A percentile compares a stretch with the other conserved stretches of the same genome.
phyloP scores from a whole-genome alignment of 1,140 invertebrate species.

The Drosophila albomicans region DNA sequence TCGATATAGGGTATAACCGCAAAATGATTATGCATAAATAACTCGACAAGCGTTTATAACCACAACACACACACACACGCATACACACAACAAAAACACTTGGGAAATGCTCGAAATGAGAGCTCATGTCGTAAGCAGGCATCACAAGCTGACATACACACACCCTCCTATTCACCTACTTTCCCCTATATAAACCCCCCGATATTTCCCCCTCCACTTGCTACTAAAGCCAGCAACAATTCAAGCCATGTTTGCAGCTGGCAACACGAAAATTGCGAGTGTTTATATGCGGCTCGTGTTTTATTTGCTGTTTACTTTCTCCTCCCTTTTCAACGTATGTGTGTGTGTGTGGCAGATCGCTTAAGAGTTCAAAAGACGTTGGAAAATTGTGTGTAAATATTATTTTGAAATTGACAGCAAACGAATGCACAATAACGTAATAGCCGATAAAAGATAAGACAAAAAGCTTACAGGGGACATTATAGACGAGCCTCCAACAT shows the following conservation, averaged over 20 bases:
- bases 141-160: constrained; percentile 21
- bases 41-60: constrained; percentile 35
- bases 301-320: constrained; percentile 36
- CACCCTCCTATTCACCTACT: not conserved
- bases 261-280: constrained; percentile 52
- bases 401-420: constrained; percentile 77
- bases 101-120: constrained; percentile 24
- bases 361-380: constrained; percentile 51
- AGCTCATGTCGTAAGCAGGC: constrained; percentile 42
- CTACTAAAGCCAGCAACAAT: constrained; percentile 3
- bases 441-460: constrained; percentile 56
- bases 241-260: constrained; percentile 49
- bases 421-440: constrained; percentile 76
- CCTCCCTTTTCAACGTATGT: not conserved
- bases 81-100: constrained; percentile 7
- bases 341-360: constrained; percentile 43
- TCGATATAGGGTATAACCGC: constrained; percentile 35
- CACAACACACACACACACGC: constrained; percentile 10
- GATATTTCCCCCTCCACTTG: not conserved
- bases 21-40: constrained; percentile 45
- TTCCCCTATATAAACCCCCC: too few species aligned
- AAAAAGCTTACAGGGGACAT: not conserved
- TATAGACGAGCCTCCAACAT: constrained; percentile 4
- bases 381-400: constrained; percentile 72
- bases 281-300: constrained; percentile 68